phyloP scores from a whole-genome alignment of 2,113 vertebrate genomes.

The Chamaea fasciata region DNA sequence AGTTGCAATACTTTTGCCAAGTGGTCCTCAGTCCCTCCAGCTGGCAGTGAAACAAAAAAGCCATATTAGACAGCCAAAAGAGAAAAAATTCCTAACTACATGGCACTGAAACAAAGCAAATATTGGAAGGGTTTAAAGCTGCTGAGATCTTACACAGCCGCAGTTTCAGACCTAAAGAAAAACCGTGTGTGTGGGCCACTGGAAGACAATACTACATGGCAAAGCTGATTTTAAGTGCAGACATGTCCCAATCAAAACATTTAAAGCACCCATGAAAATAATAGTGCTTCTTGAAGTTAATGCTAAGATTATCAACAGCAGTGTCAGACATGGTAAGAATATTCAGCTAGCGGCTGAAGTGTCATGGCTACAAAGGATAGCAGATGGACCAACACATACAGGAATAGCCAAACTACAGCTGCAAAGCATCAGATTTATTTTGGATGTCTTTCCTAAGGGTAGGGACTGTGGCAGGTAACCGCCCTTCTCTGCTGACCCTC shows the following conservation, averaged over 20 bases:
- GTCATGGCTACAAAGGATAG: background rate
- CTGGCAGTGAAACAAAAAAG: background rate
- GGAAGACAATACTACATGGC: background rate
- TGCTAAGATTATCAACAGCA: background rate
- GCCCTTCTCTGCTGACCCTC: background rate
- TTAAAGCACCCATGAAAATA: background rate
- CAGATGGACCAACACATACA: background rate
- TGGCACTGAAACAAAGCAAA: background rate
- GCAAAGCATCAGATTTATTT: background rate
- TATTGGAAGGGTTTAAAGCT: background rate
- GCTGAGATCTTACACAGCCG: background rate
- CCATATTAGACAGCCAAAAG: background rate
- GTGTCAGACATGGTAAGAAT: background rate
- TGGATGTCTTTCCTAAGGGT: background rate
- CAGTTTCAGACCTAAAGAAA: background rate
- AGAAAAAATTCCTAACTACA: background rate
- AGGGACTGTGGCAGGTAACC: background rate
- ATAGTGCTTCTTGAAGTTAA: background rate
- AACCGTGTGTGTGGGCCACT: accelerated
- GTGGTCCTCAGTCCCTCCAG: background rate
- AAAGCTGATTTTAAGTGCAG: background rate
- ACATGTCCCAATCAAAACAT: background rate
- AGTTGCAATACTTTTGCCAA: background rate
- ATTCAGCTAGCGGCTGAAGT: background rate
- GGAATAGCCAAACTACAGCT: background rate